phyloP scores from a whole-genome alignment of 2,113 vertebrate species.

The Lathamus discolor region DNA sequence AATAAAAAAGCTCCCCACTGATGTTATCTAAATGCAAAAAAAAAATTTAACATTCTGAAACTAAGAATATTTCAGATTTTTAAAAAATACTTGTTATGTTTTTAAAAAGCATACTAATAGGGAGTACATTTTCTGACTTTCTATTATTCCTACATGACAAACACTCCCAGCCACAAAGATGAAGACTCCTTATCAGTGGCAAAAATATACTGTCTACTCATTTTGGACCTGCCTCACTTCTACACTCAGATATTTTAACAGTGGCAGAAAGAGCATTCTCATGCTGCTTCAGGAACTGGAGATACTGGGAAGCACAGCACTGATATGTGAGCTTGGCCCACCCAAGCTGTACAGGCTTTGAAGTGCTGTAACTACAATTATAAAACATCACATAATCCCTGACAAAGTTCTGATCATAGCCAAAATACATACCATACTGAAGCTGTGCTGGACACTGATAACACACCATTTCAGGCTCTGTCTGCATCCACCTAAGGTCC shows the following conservation, averaged over 20 bases:
- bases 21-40: not conserved
- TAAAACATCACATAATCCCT: not conserved
- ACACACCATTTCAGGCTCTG: not conserved
- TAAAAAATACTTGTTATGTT: accelerated
- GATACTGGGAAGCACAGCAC: not conserved
- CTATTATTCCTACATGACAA: not conserved
- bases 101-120: not conserved
- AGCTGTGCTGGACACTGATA: not conserved
- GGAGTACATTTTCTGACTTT: not conserved
- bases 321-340: not conserved
- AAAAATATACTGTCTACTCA: not conserved
- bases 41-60: not conserved
- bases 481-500: not conserved
- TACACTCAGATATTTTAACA: not conserved
- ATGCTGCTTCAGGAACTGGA: not conserved
- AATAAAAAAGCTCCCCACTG: not conserved
- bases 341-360: not conserved
- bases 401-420: not conserved
- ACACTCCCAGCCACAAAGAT: not conserved
- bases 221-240: not conserved
- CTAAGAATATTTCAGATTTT: not conserved
- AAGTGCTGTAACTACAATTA: not conserved
- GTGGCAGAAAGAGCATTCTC: not conserved
- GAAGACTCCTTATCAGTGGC: not conserved
- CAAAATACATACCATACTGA: not conserved